Evolutionary conservation across 2,113 vertebrate genomes (phyloP).

Genomic region (Ophthalmotilapia sp.): DNA sequence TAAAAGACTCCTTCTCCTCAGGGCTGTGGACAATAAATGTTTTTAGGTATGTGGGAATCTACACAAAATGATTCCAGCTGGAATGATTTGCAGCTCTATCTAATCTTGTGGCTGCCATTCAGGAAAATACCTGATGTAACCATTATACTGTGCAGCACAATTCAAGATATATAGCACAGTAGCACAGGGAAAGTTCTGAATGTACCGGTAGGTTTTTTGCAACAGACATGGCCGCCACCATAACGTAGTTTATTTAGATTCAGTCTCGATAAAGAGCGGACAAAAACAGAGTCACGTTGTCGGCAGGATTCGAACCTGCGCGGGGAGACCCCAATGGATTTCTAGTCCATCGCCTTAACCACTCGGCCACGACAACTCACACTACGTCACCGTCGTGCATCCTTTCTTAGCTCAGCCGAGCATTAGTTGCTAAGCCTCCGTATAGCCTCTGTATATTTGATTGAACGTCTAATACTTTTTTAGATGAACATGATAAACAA

Average conservation of each 20-base stretch:
- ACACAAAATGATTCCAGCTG: background rate
- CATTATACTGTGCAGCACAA: background rate
- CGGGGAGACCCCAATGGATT: conserved; percentile 92
- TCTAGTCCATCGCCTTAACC: conserved; percentile 89
- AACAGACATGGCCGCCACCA: background rate
- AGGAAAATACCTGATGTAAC: accelerated
- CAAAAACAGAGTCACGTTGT: conserved; percentile 67
- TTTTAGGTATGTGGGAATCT: background rate
- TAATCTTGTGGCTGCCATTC: background rate
- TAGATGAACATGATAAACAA: background rate
- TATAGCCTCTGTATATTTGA: accelerated
- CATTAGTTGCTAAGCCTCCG: accelerated
- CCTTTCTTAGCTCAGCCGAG: accelerated
- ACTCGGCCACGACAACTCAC: conserved; percentile 63
- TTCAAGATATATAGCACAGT: background rate
- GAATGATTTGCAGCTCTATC: accelerated
- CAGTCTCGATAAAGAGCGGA: background rate
- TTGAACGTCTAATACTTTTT: background rate
- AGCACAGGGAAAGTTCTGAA: background rate
- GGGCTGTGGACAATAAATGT: background rate
- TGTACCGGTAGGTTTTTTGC: background rate
- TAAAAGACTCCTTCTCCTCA: background rate
- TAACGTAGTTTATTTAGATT: background rate
- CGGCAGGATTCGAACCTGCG: conserved; percentile 98
- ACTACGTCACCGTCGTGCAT: background rate